Percentiles rank a stretch among this genome's conserved stretches.
These are phyloP conservation scores for Platycercus adscitus DNA, from an alignment of 2,113 vertebrate genomes.

Conservation along the genomic window DNA sequence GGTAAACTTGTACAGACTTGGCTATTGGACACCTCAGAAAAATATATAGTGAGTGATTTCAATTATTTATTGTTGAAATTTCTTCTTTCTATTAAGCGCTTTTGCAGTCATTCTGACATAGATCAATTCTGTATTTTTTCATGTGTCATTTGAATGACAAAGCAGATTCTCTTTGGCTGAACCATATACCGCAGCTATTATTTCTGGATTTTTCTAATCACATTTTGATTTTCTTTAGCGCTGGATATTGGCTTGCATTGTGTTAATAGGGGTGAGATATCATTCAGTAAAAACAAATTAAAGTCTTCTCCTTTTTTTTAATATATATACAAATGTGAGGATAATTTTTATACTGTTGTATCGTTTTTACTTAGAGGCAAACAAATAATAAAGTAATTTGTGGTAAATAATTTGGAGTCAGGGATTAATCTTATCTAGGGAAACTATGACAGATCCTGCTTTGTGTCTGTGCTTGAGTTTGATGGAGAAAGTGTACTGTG, in stretches of 20 bases:
- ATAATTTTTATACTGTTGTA: not conserved
- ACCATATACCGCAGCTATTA: not conserved
- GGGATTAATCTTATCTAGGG: not conserved
- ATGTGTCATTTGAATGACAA: not conserved
- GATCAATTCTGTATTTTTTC: not conserved
- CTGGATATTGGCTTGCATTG: not conserved
- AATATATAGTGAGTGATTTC: not conserved
- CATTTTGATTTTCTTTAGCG: not conserved
- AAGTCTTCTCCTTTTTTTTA: not conserved
- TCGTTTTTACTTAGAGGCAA: not conserved
- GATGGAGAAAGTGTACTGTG: not conserved
- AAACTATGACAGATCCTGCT: not conserved
- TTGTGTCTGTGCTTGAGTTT: not conserved
- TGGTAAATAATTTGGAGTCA: not conserved
- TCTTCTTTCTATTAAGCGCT: not conserved
- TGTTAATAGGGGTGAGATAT: not conserved
- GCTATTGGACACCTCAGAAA: not conserved
- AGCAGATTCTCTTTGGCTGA: not conserved
- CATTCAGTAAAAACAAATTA: not conserved
- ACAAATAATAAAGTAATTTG: not conserved
- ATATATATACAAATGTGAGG: not conserved
- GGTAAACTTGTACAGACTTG: not conserved
- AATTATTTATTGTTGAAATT: not conserved
- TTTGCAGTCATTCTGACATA: not conserved
- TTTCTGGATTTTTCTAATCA: not conserved